phyloP scores from a whole-genome alignment of 2,888 invertebrate species.

The Patella depressa region DNA sequence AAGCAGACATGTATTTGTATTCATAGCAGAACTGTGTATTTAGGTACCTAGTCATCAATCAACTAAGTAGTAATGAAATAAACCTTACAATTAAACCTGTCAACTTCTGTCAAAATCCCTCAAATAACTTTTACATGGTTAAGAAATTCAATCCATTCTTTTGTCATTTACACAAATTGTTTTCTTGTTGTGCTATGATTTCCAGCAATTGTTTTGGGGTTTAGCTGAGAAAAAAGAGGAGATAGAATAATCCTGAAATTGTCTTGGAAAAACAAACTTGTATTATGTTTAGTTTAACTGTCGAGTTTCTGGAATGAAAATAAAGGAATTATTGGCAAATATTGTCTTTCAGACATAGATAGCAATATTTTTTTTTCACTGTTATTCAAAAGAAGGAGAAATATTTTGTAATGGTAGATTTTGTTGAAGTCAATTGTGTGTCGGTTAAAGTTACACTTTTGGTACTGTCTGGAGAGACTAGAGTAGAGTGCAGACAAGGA shows the following conservation, averaged over 20 bases:
- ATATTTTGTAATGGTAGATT: constrained; percentile 1
- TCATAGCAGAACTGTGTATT: too few relatives aligned
- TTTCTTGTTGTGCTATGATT: too few relatives aligned
- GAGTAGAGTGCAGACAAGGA: background rate
- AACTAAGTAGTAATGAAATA: too few relatives aligned
- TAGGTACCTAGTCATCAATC: too few relatives aligned
- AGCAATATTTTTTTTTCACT: background rate
- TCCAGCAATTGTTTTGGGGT: too few relatives aligned
- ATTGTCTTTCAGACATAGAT: background rate
- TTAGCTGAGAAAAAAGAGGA: too few relatives aligned
- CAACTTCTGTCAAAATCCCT: too few relatives aligned
- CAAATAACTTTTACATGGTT: too few relatives aligned
- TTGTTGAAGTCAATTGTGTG: background rate
- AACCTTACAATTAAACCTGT: too few relatives aligned
- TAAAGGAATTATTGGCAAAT: constrained; percentile 10
- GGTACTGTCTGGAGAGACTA: background rate
- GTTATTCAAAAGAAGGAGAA: background rate
- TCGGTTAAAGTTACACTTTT: background rate
- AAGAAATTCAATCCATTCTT: too few relatives aligned
- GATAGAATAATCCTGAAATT: background rate
- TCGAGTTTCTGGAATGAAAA: constrained; percentile 7
- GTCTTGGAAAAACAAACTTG: constrained; percentile 3
- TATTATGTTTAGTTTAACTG: background rate
- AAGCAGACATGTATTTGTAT: too few relatives aligned
- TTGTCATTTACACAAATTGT: too few relatives aligned